Percentiles rank a stretch among this genome's conserved stretches.
These are phyloP conservation scores for Actinopyga echinites DNA, from an alignment of 53 echinoderm and acorn worm species.

Conservation along the genomic window DNA sequence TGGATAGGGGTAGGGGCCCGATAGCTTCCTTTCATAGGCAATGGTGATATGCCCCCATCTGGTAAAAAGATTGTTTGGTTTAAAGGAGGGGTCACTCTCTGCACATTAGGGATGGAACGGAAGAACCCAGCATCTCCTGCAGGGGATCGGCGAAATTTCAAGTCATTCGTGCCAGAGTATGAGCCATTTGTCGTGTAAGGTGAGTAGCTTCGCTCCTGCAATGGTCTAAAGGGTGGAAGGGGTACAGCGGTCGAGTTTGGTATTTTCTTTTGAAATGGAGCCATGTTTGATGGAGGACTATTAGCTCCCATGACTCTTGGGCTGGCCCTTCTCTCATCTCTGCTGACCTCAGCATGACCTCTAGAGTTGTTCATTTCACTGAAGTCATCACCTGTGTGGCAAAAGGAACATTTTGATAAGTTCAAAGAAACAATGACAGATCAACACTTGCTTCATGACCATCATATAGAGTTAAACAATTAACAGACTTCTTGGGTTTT, in stretches of 20 bases:
- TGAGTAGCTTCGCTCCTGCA: conserved; percentile 32
- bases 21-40: conserved; percentile 57
- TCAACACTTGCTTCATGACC: too few species aligned
- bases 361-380: too few species aligned
- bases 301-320: too few species aligned
- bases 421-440: too few species aligned
- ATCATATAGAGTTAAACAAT: too few species aligned
- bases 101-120: conserved; percentile 63
- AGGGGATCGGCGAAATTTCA: not conserved
- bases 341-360: not conserved
- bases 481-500: too few species aligned
- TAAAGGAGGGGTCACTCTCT: conserved; percentile 64
- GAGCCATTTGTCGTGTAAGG: conserved; percentile 14
- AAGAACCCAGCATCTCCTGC: conserved; percentile 7
- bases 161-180: not conserved
- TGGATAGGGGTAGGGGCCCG: conserved; percentile 67
- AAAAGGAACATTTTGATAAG: too few species aligned
- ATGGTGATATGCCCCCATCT: conserved; percentile 43
- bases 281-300: not conserved
- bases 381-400: too few species aligned
- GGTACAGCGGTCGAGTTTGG: conserved; percentile 16
- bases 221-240: not conserved
- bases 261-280: conserved; percentile 34
- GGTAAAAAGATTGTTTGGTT: conserved; percentile 41
- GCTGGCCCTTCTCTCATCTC: not conserved